phyloP scores from a whole-genome alignment of 1,140 invertebrate genomes.

The Musca domestica region DNA sequence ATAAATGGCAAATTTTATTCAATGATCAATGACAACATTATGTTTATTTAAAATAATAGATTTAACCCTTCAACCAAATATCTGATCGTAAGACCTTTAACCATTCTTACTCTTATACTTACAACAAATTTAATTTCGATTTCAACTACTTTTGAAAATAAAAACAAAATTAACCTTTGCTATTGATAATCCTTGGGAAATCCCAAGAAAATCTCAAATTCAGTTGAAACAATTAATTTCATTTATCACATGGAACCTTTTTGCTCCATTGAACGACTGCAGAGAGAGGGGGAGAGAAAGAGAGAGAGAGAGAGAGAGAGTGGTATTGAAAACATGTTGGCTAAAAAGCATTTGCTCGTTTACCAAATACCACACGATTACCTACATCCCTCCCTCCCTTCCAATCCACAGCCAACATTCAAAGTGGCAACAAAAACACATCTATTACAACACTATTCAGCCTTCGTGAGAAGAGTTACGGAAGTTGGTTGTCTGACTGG shows the following conservation, averaged over 20 bases:
- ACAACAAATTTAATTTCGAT: too few relatives aligned
- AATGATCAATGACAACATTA: too few relatives aligned
- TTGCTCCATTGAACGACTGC: too few relatives aligned
- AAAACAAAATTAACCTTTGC: background rate
- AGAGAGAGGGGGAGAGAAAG: background rate
- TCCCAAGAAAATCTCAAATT: constrained; percentile 4
- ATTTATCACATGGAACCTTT: background rate
- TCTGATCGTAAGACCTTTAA: too few relatives aligned
- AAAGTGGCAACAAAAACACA: background rate
- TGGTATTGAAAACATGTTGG: constrained; percentile 3
- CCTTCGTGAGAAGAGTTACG: too few relatives aligned
- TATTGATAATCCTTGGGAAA: constrained; percentile 3
- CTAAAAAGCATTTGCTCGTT: constrained; percentile 16
- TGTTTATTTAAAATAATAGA: too few relatives aligned
- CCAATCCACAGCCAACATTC: background rate
- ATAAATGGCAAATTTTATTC: too few relatives aligned
- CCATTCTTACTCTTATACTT: too few relatives aligned
- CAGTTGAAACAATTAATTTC: background rate
- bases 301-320: background rate
- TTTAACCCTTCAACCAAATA: too few relatives aligned
- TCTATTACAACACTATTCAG: constrained; percentile 1
- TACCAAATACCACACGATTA: background rate
- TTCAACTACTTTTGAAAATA: too few relatives aligned
- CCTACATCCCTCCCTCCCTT: background rate
- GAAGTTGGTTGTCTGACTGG: too few relatives aligned